These are phyloP conservation scores for Lasioglossum figueresi DNA, from an alignment of 2,888 invertebrate genomes.

Conservation along the genomic window DNA sequence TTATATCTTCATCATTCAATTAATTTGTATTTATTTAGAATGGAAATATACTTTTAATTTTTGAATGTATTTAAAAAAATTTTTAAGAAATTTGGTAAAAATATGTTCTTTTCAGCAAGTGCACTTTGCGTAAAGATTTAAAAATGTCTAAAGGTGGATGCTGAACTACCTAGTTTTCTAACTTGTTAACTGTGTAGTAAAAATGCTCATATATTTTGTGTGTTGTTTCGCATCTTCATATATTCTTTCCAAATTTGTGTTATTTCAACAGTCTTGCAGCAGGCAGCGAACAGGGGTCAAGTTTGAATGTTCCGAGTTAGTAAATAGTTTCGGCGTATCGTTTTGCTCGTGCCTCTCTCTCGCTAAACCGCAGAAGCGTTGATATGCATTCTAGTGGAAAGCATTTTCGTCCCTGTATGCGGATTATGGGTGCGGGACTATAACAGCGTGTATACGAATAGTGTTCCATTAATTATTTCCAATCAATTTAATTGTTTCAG, in stretches of 20 bases:
- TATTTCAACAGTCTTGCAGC: neutral
- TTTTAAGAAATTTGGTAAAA: no score
- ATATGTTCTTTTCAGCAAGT: no score
- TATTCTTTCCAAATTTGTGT: neutral
- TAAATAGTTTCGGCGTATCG: slow-evolving; percentile 11
- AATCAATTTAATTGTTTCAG: neutral
- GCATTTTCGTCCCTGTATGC: slow-evolving; percentile 5
- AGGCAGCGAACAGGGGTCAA: neutral
- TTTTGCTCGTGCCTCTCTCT: neutral
- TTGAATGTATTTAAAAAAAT: no score
- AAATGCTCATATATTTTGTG: neutral
- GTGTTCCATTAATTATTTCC: slow-evolving; percentile 5
- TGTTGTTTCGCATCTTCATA: neutral
- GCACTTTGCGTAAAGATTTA: neutral
- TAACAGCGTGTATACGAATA: neutral
- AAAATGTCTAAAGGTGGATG: neutral
- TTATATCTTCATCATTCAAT: no score
- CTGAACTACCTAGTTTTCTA: neutral
- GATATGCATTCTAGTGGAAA: slow-evolving; percentile 1
- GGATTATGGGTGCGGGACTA: neutral
- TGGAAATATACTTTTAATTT: no score
- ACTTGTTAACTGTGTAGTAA: neutral
- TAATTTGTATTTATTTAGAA: no score
- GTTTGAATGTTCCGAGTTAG: slow-evolving; percentile 1
- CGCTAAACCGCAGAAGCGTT: neutral